These are phyloP conservation scores for Hylaeus volcanicus DNA, from an alignment of 1,140 invertebrate genomes.

Conservation along the genomic window DNA sequence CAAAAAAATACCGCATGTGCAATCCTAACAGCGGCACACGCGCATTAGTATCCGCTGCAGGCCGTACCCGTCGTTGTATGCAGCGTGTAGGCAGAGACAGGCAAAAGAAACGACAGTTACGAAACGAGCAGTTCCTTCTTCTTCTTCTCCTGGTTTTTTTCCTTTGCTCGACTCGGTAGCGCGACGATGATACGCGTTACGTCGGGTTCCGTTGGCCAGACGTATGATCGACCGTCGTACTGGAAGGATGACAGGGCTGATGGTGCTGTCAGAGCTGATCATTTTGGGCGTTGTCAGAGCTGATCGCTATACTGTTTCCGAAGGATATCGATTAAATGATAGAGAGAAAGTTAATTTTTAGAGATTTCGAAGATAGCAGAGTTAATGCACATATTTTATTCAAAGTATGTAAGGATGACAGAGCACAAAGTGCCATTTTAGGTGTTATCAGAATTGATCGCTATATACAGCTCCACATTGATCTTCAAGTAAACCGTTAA, in stretches of 20 bases:
- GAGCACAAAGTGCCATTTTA: no score
- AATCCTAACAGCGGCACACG: slow-evolving; percentile 61
- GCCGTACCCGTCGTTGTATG: slow-evolving; percentile 48
- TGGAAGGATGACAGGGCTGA: background rate
- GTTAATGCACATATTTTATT: no score
- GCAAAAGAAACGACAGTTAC: slow-evolving; percentile 66
- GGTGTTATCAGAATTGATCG: no score
- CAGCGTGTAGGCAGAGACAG: slow-evolving; percentile 46
- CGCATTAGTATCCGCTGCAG: slow-evolving; percentile 60
- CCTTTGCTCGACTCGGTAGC: slow-evolving; percentile 18
- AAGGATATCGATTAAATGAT: no score
- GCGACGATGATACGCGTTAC: slow-evolving; percentile 48
- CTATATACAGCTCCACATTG: no score
- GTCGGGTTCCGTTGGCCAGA: background rate
- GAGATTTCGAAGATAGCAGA: no score
- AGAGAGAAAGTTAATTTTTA: no score
- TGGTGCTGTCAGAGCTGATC: no score
- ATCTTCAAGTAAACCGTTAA: no score
- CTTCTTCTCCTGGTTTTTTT: slow-evolving; percentile 13
- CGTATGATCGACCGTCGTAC: background rate
- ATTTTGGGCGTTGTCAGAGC: no score
- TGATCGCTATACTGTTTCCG: no score
- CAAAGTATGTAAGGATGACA: no score
- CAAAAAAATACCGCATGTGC: slow-evolving; percentile 67
- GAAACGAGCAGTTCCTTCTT: slow-evolving; percentile 60